These are phyloP conservation scores for Dolichoris vasculosae DNA, from an alignment of 1,140 invertebrate species.

Conservation along the genomic window DNA sequence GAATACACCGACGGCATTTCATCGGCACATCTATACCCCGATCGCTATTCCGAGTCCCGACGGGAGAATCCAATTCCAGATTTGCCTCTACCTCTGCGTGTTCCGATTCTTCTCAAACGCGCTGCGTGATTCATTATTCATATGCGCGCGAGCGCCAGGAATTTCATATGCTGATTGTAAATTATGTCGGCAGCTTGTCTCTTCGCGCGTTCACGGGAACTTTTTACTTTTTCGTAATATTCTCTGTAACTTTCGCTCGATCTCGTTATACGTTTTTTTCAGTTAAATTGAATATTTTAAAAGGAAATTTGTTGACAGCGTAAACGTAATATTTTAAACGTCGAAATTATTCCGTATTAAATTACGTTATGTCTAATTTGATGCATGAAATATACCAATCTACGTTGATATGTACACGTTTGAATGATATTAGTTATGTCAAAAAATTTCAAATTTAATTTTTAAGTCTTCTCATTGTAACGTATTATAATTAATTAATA, in stretches of 20 bases:
- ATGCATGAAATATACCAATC: background rate
- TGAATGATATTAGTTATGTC: background rate
- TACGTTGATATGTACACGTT: background rate
- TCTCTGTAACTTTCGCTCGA: background rate
- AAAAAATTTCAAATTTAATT: background rate
- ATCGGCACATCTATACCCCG: constrained; percentile 1
- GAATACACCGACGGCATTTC: constrained; percentile 24
- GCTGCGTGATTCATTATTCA: constrained; percentile 46
- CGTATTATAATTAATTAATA: background rate
- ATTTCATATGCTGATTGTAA: constrained; percentile 50
- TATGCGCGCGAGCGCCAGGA: constrained; percentile 16
- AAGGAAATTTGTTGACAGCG: background rate
- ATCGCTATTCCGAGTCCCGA: constrained; percentile 13
- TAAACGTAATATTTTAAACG: background rate
- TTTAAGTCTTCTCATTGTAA: background rate
- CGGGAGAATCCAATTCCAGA: constrained; percentile 15
- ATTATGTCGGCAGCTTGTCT: constrained; percentile 33
- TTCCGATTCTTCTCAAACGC: constrained; percentile 28
- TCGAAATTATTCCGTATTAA: background rate
- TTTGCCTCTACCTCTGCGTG: constrained; percentile 1
- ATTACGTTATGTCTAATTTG: background rate
- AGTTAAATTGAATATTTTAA: background rate
- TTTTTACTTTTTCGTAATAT: background rate
- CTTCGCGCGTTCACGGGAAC: constrained; percentile 1
- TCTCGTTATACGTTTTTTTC: background rate